Percentiles rank a stretch among this genome's conserved stretches.
Evolutionary conservation across 2,797 vertebrate species (phyloP).

Genomic region (Sebastes matsubarae): DNA sequence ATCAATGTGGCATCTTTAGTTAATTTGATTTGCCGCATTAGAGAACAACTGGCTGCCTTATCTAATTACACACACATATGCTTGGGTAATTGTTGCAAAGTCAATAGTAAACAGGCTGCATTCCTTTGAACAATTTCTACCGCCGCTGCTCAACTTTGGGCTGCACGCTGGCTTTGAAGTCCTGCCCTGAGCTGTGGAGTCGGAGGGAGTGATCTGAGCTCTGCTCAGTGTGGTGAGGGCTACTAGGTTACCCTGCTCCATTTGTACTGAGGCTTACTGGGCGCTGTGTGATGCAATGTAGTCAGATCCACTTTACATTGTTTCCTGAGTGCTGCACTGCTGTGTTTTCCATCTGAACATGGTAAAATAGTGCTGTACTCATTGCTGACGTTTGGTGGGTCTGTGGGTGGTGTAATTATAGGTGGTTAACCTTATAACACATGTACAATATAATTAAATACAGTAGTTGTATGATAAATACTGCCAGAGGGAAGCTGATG

Average conservation of each 20-base stretch:
- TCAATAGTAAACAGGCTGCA: conserved; percentile 77
- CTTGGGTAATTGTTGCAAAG: conserved; percentile 79
- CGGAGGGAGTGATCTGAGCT: conserved; percentile 33
- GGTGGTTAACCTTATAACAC: background rate
- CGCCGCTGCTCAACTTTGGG: conserved; percentile 56
- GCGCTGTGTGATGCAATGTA: conserved; percentile 33
- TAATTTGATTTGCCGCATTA: conserved; percentile 85
- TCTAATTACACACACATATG: conserved; percentile 83
- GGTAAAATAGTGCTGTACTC: background rate
- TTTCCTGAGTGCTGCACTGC: conserved; percentile 6
- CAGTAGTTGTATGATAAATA: background rate
- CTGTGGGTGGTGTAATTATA: conserved; percentile 5
- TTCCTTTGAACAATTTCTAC: conserved; percentile 70
- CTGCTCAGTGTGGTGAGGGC: conserved; percentile 22
- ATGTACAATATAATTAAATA: background rate
- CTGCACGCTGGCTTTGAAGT: conserved; percentile 52
- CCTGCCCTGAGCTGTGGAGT: conserved; percentile 44
- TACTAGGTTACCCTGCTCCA: conserved; percentile 35
- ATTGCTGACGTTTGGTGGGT: background rate
- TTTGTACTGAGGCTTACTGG: conserved; percentile 29
- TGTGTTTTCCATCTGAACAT: conserved; percentile 9
- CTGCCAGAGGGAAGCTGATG: background rate
- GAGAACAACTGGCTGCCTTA: conserved; percentile 82
- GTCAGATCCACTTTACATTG: conserved; percentile 35
- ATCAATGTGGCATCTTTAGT: conserved; percentile 84